A percentile compares a stretch with the other conserved stretches of the same genome.
Evolutionary conservation across 2,888 invertebrate species (phyloP).

Genomic region (Plebejus argus): DNA sequence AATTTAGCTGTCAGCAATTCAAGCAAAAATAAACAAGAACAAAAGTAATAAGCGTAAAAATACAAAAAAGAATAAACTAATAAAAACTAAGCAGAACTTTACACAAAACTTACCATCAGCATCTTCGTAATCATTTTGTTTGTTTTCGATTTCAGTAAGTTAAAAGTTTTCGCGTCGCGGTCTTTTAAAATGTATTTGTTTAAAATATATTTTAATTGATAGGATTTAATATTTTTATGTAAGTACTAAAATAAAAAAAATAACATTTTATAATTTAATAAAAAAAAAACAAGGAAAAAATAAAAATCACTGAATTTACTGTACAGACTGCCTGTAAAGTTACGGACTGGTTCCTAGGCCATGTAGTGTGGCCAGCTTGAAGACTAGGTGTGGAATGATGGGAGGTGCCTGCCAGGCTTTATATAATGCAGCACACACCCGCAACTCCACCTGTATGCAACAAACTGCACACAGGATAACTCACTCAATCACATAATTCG

Average conservation of each 20-base stretch:
- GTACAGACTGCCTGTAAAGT: background rate
- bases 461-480: background rate
- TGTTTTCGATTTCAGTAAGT: background rate
- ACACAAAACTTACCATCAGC: background rate
- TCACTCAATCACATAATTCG: background rate
- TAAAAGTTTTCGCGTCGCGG: background rate
- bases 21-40: background rate
- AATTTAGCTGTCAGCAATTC: background rate
- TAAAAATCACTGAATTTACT: background rate
- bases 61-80: background rate
- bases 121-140: background rate
- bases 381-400: background rate
- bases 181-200: background rate
- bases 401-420: background rate
- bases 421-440: background rate
- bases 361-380: background rate
- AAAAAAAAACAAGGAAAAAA: background rate
- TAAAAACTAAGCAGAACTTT: background rate
- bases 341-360: background rate
- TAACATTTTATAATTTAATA: background rate
- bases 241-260: background rate
- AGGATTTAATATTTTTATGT: background rate
- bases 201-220: background rate
- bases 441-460: background rate
- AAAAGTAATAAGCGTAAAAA: background rate